These are phyloP conservation scores for Heterocephalus glaber DNA, from an alignment of 2,113 vertebrate species.

Conservation along the genomic window DNA sequence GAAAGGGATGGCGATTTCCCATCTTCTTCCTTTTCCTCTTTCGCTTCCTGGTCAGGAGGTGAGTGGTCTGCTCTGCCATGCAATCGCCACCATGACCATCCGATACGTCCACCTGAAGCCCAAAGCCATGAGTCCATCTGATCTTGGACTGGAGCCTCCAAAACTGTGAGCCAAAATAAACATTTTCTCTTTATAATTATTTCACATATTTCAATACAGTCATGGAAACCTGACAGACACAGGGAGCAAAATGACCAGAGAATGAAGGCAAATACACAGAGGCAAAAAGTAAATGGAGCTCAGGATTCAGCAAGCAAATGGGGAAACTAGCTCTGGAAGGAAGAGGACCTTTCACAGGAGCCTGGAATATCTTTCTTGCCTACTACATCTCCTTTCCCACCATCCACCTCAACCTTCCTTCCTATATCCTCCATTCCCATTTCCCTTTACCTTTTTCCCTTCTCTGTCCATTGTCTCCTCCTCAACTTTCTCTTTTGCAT, in stretches of 20 bases:
- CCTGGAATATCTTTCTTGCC: background rate
- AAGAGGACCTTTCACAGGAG: background rate
- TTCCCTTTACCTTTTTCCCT: background rate
- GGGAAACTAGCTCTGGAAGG: background rate
- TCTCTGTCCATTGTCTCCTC: background rate
- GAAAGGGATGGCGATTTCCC: background rate
- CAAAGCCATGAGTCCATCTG: background rate
- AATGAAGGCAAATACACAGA: background rate
- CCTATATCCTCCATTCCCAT: too few relatives aligned
- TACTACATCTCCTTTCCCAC: background rate
- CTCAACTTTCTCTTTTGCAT: background rate
- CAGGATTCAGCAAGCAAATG: background rate
- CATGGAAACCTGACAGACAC: background rate
- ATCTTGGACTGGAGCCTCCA: background rate
- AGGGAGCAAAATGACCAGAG: background rate
- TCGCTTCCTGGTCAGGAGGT: background rate
- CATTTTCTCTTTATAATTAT: background rate
- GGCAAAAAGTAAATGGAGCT: background rate
- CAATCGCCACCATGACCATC: background rate
- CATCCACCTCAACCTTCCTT: background rate
- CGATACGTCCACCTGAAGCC: background rate
- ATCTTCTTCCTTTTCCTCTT: background rate
- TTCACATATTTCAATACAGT: background rate
- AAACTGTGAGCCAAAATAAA: background rate
- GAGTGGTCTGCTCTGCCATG: too few relatives aligned